Percentiles rank a stretch among this genome's conserved stretches.
phyloP scores from a whole-genome alignment of 2,797 vertebrate species.

The Bradypodion ventrale region DNA sequence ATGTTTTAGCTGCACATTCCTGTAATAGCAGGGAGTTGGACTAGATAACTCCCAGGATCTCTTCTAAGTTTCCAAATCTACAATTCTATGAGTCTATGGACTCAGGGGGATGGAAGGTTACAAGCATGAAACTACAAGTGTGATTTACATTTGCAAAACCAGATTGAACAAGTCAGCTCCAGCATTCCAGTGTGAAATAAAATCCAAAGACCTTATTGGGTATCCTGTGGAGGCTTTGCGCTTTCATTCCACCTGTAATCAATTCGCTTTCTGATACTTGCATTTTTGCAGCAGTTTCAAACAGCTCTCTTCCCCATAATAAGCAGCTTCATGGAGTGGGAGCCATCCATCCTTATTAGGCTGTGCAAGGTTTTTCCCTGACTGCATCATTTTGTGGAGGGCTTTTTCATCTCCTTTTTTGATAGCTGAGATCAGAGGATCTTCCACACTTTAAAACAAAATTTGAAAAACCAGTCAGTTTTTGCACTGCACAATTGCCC shows the following conservation, averaged over 20 bases:
- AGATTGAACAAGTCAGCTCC: neutral
- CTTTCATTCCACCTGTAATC: conserved; percentile 18
- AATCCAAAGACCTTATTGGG: neutral
- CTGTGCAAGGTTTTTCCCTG: conserved; percentile 78
- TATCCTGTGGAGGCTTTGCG: neutral
- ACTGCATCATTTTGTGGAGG: conserved; percentile 78
- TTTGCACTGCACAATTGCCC: conserved; percentile 39
- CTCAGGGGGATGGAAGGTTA: neutral
- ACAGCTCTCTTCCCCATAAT: conserved; percentile 84
- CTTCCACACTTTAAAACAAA: conserved; percentile 78
- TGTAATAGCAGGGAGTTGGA: too few relatives aligned
- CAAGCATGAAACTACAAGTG: neutral
- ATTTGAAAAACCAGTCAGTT: conserved; percentile 48
- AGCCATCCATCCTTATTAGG: conserved; percentile 91
- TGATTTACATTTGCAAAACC: neutral
- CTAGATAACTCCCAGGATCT: too few relatives aligned
- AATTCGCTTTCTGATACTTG: conserved; percentile 67
- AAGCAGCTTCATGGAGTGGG: conserved; percentile 89
- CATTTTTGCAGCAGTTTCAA: conserved; percentile 84
- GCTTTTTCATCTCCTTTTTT: conserved; percentile 83
- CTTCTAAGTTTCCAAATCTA: too few relatives aligned
- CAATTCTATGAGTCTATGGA: too few relatives aligned
- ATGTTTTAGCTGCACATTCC: too few relatives aligned
- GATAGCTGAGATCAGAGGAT: conserved; percentile 83
- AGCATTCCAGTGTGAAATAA: neutral